These are phyloP conservation scores for Mormyrus iriodes DNA, from an alignment of 2,113 vertebrate species.

Conservation along the genomic window DNA sequence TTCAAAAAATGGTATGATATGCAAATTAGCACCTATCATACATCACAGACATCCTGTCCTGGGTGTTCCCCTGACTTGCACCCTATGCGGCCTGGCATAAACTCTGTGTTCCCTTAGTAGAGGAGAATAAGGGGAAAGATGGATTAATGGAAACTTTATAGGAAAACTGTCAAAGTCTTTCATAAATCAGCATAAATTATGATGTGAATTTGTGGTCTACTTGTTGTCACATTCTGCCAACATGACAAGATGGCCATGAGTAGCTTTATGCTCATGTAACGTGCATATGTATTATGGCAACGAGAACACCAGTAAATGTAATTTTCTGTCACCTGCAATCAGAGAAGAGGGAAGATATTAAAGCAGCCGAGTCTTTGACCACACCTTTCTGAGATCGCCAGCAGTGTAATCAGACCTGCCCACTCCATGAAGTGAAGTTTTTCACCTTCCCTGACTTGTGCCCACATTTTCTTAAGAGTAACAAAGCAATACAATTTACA, in stretches of 20 bases:
- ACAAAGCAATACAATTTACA: neutral
- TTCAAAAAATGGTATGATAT: neutral
- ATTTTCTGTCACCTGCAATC: neutral
- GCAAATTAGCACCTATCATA: neutral
- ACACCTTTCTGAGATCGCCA: neutral
- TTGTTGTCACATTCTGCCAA: neutral
- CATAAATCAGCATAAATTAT: neutral
- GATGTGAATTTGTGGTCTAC: neutral
- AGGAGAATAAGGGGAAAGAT: neutral
- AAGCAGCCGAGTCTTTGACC: neutral
- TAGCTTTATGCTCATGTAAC: neutral
- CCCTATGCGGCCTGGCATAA: neutral
- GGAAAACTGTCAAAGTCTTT: neutral
- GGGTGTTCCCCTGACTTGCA: neutral
- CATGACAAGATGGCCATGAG: neutral
- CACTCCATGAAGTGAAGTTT: neutral
- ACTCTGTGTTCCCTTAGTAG: neutral
- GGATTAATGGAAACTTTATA: neutral
- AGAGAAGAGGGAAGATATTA: neutral
- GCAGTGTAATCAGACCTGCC: neutral
- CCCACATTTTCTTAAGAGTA: neutral
- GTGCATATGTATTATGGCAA: too few species aligned
- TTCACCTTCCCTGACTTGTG: neutral
- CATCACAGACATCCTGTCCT: neutral
- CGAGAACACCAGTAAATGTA: neutral